phyloP scores from a whole-genome alignment of 2,113 vertebrate species.

The Daphoenositta chrysoptera region DNA sequence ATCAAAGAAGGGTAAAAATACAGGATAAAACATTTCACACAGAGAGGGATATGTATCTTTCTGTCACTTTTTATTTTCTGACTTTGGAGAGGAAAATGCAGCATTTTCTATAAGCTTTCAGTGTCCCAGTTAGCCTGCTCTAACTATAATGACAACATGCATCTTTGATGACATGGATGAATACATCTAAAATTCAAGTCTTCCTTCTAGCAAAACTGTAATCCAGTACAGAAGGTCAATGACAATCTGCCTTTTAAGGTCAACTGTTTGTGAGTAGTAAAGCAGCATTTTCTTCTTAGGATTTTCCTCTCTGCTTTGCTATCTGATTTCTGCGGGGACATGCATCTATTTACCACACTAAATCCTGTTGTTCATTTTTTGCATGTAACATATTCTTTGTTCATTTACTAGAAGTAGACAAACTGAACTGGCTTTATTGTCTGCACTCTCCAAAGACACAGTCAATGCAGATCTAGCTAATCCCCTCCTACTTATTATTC shows the following conservation, averaged over 20 bases:
- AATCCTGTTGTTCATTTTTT: slow-evolving; percentile 40
- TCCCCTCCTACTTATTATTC: slow-evolving; percentile 52
- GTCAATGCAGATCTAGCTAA: slow-evolving; percentile 45
- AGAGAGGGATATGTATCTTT: neutral
- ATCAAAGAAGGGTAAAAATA: slow-evolving; percentile 36
- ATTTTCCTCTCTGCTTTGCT: slow-evolving; percentile 22
- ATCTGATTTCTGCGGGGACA: slow-evolving; percentile 45
- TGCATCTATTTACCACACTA: slow-evolving; percentile 37
- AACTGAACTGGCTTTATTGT: slow-evolving; percentile 14
- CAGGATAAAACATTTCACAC: slow-evolving; percentile 2
- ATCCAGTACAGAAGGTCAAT: slow-evolving; percentile 55
- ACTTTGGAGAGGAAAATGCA: neutral
- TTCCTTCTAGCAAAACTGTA: slow-evolving; percentile 47
- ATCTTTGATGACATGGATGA: slow-evolving; percentile 60
- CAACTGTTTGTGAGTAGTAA: slow-evolving; percentile 9
- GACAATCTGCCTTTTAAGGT: slow-evolving; percentile 41
- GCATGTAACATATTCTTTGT: slow-evolving; percentile 15
- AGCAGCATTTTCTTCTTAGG: neutral
- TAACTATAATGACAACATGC: slow-evolving; percentile 11
- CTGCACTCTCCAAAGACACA: slow-evolving; percentile 32
- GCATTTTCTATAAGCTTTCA: slow-evolving; percentile 27
- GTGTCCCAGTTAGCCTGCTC: neutral
- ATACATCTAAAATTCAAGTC: slow-evolving; percentile 57
- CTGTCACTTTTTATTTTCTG: neutral
- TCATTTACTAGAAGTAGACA: slow-evolving; percentile 27